Base-by-base conservation (phyloP, 2,797 vertebrate genomes). In the Remorina albescens region DNA sequence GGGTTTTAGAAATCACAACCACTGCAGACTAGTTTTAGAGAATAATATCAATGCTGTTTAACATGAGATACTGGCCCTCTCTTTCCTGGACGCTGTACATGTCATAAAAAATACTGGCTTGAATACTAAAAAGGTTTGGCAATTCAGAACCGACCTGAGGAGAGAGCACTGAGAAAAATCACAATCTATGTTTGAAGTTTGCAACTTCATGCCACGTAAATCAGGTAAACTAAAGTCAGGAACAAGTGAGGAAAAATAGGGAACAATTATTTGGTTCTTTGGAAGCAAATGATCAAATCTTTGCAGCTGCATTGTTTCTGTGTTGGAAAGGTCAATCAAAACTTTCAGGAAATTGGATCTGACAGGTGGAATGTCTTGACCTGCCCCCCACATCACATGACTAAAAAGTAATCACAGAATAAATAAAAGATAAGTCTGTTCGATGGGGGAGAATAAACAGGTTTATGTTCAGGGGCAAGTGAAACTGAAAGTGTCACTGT, bases 281-380 rank as follows among this genome's bases (percentile, higher is more conserved):
- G 1, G 42, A 42, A 66, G 63, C 56, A 57, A 73, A 58, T 46
- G 19, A 67, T 86, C 26, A 57, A 66, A 80, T 67, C 42, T 68
- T 26, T 71, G 68, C 71, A 81, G 79, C 78, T 76, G 76, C 57
- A 85, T 90, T 93, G 88, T 92, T 90, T 85, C 79, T 71, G 46
- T 46, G 74, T 71, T 55, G 28, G 50, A 81, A 74, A 90, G 78
- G 73, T 86, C 89, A 78, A 72, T 92, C 91, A 91, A 84, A 86
- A 57, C 55, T 69, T 68, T 71, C 87, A 92, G 93, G 92, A 94
- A 95, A 95, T 94, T 82, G 80, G 67, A 74, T 87, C 81, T 91
- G 94, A 94, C 92, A 90, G 81, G 83, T 90, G 93, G 90, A 94
- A 95, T 94, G 91, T 85, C 82, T 71, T 57, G 62, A 66, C 72